These are phyloP conservation scores for Celastrina argiolus DNA, from an alignment of 2,888 invertebrate species.

Conservation along the genomic window DNA sequence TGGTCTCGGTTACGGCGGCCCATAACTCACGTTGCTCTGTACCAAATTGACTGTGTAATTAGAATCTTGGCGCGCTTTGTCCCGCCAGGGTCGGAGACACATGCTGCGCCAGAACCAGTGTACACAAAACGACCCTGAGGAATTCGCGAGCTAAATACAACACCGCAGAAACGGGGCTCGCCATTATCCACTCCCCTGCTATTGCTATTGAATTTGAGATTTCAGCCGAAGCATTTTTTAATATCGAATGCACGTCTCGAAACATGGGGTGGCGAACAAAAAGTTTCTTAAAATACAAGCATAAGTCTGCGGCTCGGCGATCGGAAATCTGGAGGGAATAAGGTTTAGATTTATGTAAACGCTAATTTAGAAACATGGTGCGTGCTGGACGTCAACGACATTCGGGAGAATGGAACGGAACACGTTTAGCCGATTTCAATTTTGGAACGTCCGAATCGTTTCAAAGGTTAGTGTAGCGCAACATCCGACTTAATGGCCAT, in stretches of 20 bases:
- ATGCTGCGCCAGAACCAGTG: conserved; percentile 70
- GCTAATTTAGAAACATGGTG: conserved; percentile 44
- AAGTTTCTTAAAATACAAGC: conserved; percentile 43
- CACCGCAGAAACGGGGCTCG: conserved; percentile 72
- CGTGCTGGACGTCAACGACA: conserved; percentile 50
- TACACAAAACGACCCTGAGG: conserved; percentile 64
- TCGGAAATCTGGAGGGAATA: conserved; percentile 49
- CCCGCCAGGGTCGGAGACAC: conserved; percentile 55
- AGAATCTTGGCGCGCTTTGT: conserved; percentile 62
- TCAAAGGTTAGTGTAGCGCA: conserved; percentile 29
- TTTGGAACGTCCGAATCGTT: conserved; percentile 41
- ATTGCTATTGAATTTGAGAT: conserved; percentile 76
- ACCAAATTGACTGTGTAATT: conserved; percentile 76
- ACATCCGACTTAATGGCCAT: conserved; percentile 39
- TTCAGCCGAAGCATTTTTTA: conserved; percentile 68
- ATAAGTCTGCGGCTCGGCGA: conserved; percentile 39
- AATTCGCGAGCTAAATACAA: conserved; percentile 73
- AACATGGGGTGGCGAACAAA: conserved; percentile 50
- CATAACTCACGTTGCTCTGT: conserved; percentile 70
- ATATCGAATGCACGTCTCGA: conserved; percentile 64
- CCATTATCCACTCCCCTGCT: conserved; percentile 66
- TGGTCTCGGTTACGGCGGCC: conserved; percentile 62
- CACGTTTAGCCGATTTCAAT: conserved; percentile 59
- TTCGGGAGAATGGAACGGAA: conserved; percentile 54
- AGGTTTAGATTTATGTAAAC: conserved; percentile 55